Evolutionary conservation across 2,888 invertebrate species (phyloP).

Genomic region (Cylloceria caligata): DNA sequence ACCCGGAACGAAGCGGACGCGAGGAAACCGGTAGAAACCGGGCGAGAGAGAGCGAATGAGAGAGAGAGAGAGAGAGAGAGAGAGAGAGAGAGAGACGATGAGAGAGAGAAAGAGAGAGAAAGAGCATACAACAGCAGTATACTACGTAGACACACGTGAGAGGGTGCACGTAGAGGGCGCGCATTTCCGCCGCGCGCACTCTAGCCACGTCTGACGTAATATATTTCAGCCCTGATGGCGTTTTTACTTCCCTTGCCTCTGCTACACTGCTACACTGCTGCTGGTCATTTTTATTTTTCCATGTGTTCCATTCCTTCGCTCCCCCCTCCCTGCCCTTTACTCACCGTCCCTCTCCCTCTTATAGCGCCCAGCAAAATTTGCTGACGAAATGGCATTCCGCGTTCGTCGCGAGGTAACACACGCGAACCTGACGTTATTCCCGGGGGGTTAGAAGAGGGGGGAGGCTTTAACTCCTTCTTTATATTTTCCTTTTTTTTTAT

Average conservation of each 20-base stretch:
- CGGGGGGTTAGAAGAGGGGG: not conserved
- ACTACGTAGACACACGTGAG: constrained; percentile 31
- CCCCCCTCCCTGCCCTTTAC: no score
- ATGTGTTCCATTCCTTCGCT: not conserved
- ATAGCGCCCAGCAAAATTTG: constrained; percentile 33
- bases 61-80: not conserved
- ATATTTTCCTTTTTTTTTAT: constrained; percentile 26
- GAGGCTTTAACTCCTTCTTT: constrained; percentile 24
- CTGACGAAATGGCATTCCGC: constrained; percentile 57
- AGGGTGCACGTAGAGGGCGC: constrained; percentile 11
- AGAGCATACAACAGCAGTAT: no score
- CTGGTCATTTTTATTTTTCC: constrained; percentile 58
- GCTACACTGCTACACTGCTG: not conserved
- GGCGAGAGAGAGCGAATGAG: not conserved
- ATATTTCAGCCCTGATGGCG: constrained; percentile 60
- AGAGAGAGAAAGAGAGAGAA: not conserved
- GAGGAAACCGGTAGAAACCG: constrained; percentile 34
- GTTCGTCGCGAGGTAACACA: constrained; percentile 25
- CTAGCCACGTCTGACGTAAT: constrained; percentile 54
- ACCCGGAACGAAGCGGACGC: constrained; percentile 38
- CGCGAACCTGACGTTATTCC: constrained; percentile 12
- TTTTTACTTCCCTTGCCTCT: constrained; percentile 54
- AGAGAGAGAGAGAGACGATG: not conserved
- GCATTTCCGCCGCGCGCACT: constrained; percentile 54
- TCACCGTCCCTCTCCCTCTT: constrained; percentile 19